Evolutionary conservation across 2,888 invertebrate species (phyloP).

Genomic region (Drosophila lutescens): DNA sequence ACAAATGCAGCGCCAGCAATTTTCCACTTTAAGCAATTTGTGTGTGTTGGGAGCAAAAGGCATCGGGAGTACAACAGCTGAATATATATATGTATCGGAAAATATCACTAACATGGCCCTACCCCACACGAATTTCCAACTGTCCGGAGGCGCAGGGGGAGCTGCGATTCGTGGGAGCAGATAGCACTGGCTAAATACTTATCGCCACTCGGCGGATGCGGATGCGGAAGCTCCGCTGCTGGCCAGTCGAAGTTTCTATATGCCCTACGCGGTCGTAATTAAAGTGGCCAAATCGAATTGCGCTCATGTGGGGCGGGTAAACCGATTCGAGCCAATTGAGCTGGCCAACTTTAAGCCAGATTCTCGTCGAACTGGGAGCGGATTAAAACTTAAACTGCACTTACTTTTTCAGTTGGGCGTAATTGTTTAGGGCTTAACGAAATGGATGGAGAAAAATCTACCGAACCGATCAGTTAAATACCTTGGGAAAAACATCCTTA

Average conservation of each 20-base stretch:
- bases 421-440: not conserved
- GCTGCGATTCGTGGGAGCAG: conserved; percentile 17
- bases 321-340: conserved; percentile 23
- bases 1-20: conserved; percentile 74
- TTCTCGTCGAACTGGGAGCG: conserved; percentile 18
- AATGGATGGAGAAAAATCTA: not conserved
- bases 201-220: conserved; percentile 39
- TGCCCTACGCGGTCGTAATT: conserved; percentile 49
- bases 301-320: conserved; percentile 11
- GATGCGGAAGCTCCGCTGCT: conserved; percentile 29
- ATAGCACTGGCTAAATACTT: conserved; percentile 38
- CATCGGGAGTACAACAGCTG: conserved; percentile 40
- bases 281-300: conserved; percentile 44
- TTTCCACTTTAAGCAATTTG: conserved; percentile 79
- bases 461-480: not conserved
- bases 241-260: conserved; percentile 37
- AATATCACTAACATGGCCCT: conserved; percentile 37
- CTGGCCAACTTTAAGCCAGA: conserved; percentile 30
- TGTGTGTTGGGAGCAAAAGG: conserved; percentile 51
- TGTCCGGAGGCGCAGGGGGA: conserved; percentile 1
- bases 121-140: conserved; percentile 19
- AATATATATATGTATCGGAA: conserved; percentile 17
- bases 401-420: not conserved
- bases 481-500: too few relatives aligned
- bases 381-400: conserved; percentile 30